Evolutionary conservation across 2,888 invertebrate genomes (phyloP), one percentile per base, ranked within the genome.

Genomic region (Drosophila conformis): DNA sequence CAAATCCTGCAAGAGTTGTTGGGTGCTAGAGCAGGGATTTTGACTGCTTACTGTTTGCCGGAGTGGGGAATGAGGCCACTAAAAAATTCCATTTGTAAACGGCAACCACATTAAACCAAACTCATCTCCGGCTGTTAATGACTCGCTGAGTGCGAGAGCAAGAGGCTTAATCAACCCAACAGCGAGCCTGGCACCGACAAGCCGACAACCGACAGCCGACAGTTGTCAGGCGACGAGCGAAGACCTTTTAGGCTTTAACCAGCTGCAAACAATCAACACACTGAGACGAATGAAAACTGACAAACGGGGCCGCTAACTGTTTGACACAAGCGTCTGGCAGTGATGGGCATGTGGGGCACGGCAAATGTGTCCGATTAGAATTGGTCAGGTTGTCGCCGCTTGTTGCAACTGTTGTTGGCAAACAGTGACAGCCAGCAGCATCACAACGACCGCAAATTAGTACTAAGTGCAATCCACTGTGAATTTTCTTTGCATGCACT

Each of bases 61-160:
- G 33, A 31, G 53, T 21, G 29, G 38, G 40, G 59, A 70, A 59
- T 56, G 56, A 52, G 61, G 67, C 80, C 78, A 88, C 87, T 89
- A 87, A 87, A 87, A 88, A 87, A 87, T 87, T 87, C 89, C 87
- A 87, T 87, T 87, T 87, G 87, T 84, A 84, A 89, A 76, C 87
- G 79, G 81, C 85, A 87, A 83, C 83, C 81, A 84, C 87, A 87
- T 89, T 87, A 87, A 89, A 84, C 87, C 87, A 84, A 87, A 87
- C 87, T 87, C 87, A 87, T 87, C 89, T 87, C 87, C 87, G 87
- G 89, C 89, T 87, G 81, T 89, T 87, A 87, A 87, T 84, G 87
- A 87, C 87, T 81, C 79, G 76, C 72, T 69, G 80, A 83, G 70
- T 71, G 76, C 56, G 51, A 64, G 73, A 66, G 64, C 65, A 68